phyloP scores from a whole-genome alignment of 2,797 vertebrate genomes.

The Typhlichthys eigenmanni region DNA sequence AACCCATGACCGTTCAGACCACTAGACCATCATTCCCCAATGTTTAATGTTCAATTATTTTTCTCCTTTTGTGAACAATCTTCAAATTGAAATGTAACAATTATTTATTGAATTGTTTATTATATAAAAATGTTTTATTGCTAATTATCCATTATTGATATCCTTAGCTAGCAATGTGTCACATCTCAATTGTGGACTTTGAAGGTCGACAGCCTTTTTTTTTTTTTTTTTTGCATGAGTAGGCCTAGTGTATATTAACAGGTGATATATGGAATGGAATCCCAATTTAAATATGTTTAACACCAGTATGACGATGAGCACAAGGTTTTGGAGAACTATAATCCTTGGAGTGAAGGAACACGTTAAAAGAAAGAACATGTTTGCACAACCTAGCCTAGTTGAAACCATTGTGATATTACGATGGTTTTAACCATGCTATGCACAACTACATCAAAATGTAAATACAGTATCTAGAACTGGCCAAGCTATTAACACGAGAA shows the following conservation, averaged over 20 bases:
- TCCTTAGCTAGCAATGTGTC: constrained; percentile 43
- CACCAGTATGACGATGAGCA: constrained; percentile 49
- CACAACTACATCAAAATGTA: constrained; percentile 15
- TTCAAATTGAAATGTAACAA: constrained; percentile 17
- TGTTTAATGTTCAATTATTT: constrained; percentile 5
- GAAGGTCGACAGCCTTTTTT: constrained; percentile 22
- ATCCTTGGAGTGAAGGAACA: constrained; percentile 1
- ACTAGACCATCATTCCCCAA: not conserved
- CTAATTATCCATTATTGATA: constrained; percentile 35
- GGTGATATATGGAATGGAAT: constrained; percentile 32
- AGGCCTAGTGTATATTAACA: constrained; percentile 16
- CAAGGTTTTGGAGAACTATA: constrained; percentile 35
- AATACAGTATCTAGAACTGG: constrained; percentile 20
- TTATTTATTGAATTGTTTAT: constrained; percentile 58
- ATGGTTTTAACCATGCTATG: not conserved
- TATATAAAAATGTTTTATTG: constrained; percentile 32
- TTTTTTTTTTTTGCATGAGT: constrained; percentile 56
- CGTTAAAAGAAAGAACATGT: constrained; percentile 15
- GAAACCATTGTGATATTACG: not conserved
- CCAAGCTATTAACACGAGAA: constrained; percentile 44
- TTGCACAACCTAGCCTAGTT: constrained; percentile 6
- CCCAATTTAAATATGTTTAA: constrained; percentile 14
- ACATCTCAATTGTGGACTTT: constrained; percentile 42
- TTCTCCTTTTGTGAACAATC: constrained; percentile 23
- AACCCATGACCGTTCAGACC: not conserved